Conservation (phyloP, 2,888 invertebrate species). For the Hololepta plana region DNA sequence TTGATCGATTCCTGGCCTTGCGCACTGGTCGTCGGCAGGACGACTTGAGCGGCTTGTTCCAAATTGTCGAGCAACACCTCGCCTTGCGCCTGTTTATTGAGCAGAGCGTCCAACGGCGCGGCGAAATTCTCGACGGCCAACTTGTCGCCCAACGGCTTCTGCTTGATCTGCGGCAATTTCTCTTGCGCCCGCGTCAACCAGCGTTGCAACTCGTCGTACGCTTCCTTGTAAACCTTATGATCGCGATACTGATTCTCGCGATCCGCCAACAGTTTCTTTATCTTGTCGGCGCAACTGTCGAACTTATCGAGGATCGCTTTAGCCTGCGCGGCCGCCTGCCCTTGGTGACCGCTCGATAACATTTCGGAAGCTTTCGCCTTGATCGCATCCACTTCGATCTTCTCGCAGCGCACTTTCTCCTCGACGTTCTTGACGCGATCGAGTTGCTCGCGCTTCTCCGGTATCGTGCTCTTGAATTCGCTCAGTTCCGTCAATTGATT, state of each 20-base stretch:
- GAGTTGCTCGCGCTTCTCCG: constrained; percentile 71
- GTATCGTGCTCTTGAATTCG: constrained; percentile 61
- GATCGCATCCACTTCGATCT: constrained; percentile 72
- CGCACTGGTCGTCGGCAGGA: constrained; percentile 63
- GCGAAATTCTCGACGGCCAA: constrained; percentile 77
- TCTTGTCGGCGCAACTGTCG: constrained; percentile 56
- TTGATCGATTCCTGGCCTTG: constrained; percentile 64
- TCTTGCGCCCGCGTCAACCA: constrained; percentile 81
- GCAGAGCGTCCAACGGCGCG: constrained; percentile 65
- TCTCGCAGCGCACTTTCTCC: constrained; percentile 77
- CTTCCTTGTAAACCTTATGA: constrained; percentile 78
- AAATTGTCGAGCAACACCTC: constrained; percentile 73
- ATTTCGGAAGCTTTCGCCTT: constrained; percentile 74
- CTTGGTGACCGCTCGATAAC: constrained; percentile 70
- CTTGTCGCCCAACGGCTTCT: constrained; percentile 69
- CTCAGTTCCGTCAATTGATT: constrained; percentile 52
- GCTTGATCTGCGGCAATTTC: constrained; percentile 74
- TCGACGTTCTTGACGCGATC: constrained; percentile 72
- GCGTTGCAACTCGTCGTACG: constrained; percentile 72
- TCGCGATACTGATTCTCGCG: constrained; percentile 77
- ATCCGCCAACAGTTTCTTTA: constrained; percentile 55
- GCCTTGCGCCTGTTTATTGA: constrained; percentile 83
- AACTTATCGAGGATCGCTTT: constrained; percentile 73
- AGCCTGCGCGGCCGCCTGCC: constrained; percentile 66
- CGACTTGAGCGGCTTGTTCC: constrained; percentile 74